These are phyloP conservation scores for Calameuta pallipes DNA, from an alignment of 2,888 invertebrate species.

Conservation along the genomic window DNA sequence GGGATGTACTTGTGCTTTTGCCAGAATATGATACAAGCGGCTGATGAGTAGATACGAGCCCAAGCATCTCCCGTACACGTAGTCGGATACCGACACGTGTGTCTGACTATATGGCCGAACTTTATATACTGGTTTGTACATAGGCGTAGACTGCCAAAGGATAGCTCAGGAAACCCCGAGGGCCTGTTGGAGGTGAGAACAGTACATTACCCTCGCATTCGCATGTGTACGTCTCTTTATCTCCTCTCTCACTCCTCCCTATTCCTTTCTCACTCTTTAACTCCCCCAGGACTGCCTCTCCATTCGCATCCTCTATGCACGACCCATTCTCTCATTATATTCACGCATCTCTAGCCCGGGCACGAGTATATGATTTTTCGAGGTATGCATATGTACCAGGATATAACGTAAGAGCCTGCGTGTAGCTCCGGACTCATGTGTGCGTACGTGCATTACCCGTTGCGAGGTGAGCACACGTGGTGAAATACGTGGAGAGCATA, in stretches of 20 bases:
- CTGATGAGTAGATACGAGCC: conserved; percentile 28
- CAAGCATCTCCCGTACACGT: conserved; percentile 21
- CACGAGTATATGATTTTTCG: conserved; percentile 22
- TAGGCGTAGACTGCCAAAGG: conserved; percentile 33
- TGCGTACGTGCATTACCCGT: neutral
- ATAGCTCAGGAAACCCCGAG: conserved; percentile 47
- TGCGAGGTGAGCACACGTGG: neutral
- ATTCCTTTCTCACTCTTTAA: neutral
- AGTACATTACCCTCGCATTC: conserved; percentile 51
- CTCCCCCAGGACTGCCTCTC: conserved; percentile 2
- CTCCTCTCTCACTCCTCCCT: conserved; percentile 19
- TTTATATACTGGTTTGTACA: conserved; percentile 20
- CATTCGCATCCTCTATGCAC: conserved; percentile 9
- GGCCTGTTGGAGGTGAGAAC: conserved; percentile 56
- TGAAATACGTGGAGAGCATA: too few species aligned
- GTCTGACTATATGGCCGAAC: conserved; percentile 14
- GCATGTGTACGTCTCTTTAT: conserved; percentile 26
- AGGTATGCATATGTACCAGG: neutral
- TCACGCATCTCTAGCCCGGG: conserved; percentile 34
- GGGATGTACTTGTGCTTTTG: conserved; percentile 16
- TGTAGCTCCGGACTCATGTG: too few species aligned
- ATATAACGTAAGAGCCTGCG: neutral
- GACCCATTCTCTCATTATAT: conserved; percentile 38
- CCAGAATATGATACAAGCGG: conserved; percentile 19
- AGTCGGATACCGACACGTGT: conserved; percentile 24